Base-by-base conservation (phyloP, 2,888 invertebrate species). In the Diplazon laetatorius region DNA sequence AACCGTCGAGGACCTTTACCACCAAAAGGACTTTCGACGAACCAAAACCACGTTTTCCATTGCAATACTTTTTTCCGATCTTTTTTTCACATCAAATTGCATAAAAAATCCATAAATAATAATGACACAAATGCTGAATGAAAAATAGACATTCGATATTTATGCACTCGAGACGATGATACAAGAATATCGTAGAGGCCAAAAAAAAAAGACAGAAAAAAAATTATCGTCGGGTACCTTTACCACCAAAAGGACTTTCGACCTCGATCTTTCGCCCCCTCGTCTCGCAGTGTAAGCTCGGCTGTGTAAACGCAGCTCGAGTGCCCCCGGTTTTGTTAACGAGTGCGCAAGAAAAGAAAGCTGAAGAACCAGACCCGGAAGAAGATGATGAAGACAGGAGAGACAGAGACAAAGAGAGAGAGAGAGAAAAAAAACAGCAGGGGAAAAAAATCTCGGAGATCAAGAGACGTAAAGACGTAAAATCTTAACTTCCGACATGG, bases 401-500 rank as follows among this genome's bases (percentile, higher is more conserved):
- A 22, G n/a, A n/a, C n/a, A n/a, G n/a, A 55, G 65, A 44, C 12
- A 76, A 59, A 50, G 57, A 10, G 63, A 39, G 46, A 48, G 69
- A 30, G 16, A 42, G 78, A 65, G 63, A 6, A 25, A 42, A n/a
- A n/a, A n/a, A n/a, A n/a, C n/a, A n/a, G n/a, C n/a, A n/a, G n/a
- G n/a, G n/a, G n/a, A n/a, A n/a, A 22, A 12, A 50, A 20, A 22
- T 20, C n/a, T 14, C 35, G 52, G 42, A 74, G 59, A 76, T 50
- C 42, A 60, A 69, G 69, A 8, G 65, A 74, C 52, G 18, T 63
- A 70, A 71, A 62, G 46, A 75, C 70, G 42, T n/a, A 76, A 83
- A 82, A 83, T 82, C 84, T 82, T 79, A 30, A 79, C 80, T 72
- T 86, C 82, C 82, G 82, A 79, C 84, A 85, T 80, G 82, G 78